Conservation (phyloP, 92 coral and sea anemone genomes). For the Palythoa caribaeorum region DNA sequence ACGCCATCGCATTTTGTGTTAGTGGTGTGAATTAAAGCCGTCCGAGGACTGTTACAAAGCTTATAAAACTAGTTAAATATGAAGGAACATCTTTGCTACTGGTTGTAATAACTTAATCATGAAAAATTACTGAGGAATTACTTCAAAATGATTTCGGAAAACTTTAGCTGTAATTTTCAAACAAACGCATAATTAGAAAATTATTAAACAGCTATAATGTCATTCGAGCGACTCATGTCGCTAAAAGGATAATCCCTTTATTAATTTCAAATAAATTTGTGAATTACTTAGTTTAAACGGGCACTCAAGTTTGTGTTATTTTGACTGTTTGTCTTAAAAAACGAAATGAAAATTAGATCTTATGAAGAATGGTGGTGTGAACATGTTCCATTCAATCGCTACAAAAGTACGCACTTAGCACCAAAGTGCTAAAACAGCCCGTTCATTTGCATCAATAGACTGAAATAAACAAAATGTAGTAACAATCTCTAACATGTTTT, state of each 20-base stretch:
- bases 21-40: neutral
- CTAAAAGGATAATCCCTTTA: conserved; percentile 16
- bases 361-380: neutral
- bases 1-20: neutral
- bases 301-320: neutral
- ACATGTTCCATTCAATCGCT: neutral
- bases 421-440: neutral
- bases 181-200: neutral
- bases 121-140: neutral
- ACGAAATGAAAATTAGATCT: conserved; percentile 1
- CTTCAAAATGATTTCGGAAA: neutral
- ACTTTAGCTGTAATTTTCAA: neutral
- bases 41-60: too few relatives aligned
- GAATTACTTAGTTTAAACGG: neutral
- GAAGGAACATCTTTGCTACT: neutral
- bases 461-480: neutral
- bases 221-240: neutral
- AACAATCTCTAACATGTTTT: neutral
- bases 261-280: neutral
- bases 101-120: neutral
- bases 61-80: too few relatives aligned
- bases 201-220: neutral
- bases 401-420: conserved; percentile 5
- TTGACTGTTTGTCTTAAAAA: neutral
- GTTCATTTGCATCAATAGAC: neutral